Evolutionary conservation across 2,113 vertebrate genomes (phyloP).

Genomic region (Urocynchramus pylzowi): DNA sequence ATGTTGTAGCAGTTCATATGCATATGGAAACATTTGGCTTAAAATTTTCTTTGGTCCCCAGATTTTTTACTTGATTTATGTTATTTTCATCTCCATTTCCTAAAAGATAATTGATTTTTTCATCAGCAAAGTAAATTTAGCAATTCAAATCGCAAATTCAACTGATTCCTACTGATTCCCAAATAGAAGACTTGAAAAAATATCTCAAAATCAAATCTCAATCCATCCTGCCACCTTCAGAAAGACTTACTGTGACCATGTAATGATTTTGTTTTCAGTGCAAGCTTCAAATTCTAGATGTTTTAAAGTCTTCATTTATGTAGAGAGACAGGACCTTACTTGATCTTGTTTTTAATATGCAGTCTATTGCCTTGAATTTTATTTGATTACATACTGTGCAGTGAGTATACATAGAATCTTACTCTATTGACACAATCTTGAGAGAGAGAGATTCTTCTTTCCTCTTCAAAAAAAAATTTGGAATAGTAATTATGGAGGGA

Average conservation of each 20-base stretch:
- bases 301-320: not conserved
- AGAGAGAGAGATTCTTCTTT: not conserved
- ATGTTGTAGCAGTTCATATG: not conserved
- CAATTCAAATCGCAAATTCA: not conserved
- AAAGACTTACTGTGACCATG: not conserved
- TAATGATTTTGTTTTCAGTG: not conserved
- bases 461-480: not conserved
- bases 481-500: not conserved
- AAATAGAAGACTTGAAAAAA: not conserved
- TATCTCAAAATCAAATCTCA: not conserved
- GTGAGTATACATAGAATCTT: not conserved
- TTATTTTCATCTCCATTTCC: not conserved
- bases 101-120: not conserved
- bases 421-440: not conserved
- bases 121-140: not conserved
- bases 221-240: not conserved
- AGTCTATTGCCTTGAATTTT: not conserved
- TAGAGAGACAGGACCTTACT: not conserved
- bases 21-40: not conserved
- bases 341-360: not conserved
- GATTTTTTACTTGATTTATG: not conserved
- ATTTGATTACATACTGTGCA: not conserved
- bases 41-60: not conserved
- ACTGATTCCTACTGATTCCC: not conserved
- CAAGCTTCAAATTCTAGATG: not conserved